These are phyloP conservation scores for Pelecanus crispus DNA, from an alignment of 2,113 vertebrate species.

Conservation along the genomic window DNA sequence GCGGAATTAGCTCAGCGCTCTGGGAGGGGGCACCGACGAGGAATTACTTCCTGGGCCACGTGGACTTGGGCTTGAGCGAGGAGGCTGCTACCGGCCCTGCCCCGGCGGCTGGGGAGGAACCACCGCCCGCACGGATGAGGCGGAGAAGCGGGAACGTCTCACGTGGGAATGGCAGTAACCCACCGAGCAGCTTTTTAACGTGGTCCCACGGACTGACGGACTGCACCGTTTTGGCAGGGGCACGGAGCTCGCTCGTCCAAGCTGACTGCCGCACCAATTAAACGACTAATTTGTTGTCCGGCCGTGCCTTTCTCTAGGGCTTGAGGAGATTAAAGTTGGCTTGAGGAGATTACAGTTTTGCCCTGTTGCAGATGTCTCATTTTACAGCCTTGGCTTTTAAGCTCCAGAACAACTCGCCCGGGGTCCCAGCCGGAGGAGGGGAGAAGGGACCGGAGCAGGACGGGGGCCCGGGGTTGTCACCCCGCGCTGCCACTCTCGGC, in stretches of 20 bases:
- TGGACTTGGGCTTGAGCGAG: neutral
- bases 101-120: neutral
- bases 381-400: neutral
- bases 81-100: neutral
- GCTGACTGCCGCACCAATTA: neutral
- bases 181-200: neutral
- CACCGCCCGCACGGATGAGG: accelerated
- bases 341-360: neutral
- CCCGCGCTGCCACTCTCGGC: neutral
- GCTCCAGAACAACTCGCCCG: neutral
- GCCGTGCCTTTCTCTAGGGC: neutral
- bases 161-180: accelerated
- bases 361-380: neutral
- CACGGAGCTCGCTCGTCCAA: neutral
- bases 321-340: neutral
- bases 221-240: neutral
- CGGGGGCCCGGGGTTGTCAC: accelerated
- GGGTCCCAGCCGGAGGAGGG: neutral
- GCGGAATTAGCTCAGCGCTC: neutral
- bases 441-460: neutral
- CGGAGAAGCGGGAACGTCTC: accelerated
- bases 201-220: accelerated
- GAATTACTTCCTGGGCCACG: accelerated
- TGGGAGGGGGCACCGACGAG: neutral
- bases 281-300: neutral